These are phyloP conservation scores for Syngnathus rostellatus DNA, from an alignment of 2,797 vertebrate genomes.

Conservation along the genomic window DNA sequence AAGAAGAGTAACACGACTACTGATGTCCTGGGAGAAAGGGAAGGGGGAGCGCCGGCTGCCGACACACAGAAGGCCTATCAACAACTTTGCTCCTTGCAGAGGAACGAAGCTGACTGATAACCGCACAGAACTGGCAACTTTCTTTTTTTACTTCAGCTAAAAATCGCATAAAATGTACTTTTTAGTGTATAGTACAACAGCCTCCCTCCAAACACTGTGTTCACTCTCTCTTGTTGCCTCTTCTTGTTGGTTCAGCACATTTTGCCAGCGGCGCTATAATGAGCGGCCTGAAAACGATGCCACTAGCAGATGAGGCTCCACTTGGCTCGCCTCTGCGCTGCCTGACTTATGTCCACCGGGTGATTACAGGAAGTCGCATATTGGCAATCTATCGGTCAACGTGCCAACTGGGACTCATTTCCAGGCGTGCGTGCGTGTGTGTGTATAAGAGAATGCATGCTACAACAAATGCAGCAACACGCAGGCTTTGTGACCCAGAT, in stretches of 20 bases:
- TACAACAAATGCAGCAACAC: not conserved
- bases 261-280: conserved; percentile 17
- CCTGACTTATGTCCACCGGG: conserved; percentile 20
- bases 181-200: conserved; percentile 15
- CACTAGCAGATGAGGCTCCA: conserved; percentile 15
- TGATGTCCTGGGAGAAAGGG: conserved; percentile 34
- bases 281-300: conserved; percentile 21
- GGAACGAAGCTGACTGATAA: conserved; percentile 26
- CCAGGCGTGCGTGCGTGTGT: not conserved
- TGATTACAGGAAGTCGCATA: conserved; percentile 31
- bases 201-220: conserved; percentile 17
- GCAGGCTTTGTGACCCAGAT: not conserved
- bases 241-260: conserved; percentile 40
- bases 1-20: conserved; percentile 53
- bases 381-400: conserved; percentile 37
- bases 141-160: conserved; percentile 26
- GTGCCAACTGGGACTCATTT: conserved; percentile 38
- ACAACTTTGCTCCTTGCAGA: conserved; percentile 14
- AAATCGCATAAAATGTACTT: conserved; percentile 23
- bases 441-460: not conserved
- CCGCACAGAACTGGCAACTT: conserved; percentile 11
- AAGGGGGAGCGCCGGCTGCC: conserved; percentile 35
- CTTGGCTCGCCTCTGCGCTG: conserved; percentile 29
- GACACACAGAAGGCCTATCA: conserved; percentile 45
- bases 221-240: conserved; percentile 9